These are phyloP conservation scores for Clavelina lepadiformis DNA, from an alignment of 23 tunicate genomes.

Conservation along the genomic window DNA sequence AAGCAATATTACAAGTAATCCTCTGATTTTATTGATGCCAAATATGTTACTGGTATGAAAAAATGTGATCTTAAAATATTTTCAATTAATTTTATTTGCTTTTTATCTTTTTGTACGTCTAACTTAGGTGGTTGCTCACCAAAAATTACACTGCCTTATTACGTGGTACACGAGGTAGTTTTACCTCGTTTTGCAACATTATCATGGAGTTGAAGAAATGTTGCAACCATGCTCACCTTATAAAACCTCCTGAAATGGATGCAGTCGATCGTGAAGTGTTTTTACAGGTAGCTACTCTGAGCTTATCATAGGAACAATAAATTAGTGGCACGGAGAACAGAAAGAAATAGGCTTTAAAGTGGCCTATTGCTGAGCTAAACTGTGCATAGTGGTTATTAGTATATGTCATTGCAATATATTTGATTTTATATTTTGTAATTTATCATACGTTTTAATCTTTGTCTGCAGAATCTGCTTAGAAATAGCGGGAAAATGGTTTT, in stretches of 20 bases:
- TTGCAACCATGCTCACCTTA: constrained; percentile 88
- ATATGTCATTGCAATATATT: too few species aligned
- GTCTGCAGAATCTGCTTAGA: constrained; percentile 48
- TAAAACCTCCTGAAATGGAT: constrained; percentile 60
- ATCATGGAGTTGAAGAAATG: constrained; percentile 98
- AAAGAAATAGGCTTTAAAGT: background rate
- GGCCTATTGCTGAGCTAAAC: too few species aligned
- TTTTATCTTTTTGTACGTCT: background rate
- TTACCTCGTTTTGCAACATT: constrained; percentile 85
- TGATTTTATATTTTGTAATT: background rate
- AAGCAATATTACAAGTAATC: constrained; percentile 92
- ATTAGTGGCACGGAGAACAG: background rate
- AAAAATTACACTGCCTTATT: constrained; percentile 73
- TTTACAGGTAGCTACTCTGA: constrained; percentile 43
- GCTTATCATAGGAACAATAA: too few species aligned
- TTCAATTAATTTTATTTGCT: background rate
- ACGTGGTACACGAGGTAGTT: constrained; percentile 56
- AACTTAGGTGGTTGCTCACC: constrained; percentile 82
- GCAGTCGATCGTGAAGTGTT: constrained; percentile 16
- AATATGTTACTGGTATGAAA: background rate
- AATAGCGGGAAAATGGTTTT: constrained; percentile 97
- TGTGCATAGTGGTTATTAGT: too few species aligned
- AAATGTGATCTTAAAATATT: constrained; percentile 6
- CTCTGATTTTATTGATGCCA: background rate
- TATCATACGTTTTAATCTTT: background rate